Conservation (phyloP, 2,888 invertebrate species). For the Drosophila lutescens region DNA sequence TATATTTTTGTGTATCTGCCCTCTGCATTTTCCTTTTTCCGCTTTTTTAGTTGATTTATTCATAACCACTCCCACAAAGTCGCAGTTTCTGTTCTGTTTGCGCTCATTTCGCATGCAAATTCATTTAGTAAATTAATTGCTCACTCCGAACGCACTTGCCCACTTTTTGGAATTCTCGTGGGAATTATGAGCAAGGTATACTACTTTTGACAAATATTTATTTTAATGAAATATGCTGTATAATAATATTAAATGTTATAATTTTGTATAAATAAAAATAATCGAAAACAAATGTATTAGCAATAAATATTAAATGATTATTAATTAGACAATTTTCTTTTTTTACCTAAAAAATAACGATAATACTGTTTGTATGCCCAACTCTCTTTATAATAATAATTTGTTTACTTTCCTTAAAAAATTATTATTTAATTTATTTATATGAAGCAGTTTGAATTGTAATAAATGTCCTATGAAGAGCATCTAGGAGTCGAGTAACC, state of each 20-base stretch:
- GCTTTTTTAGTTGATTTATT: slow-evolving; percentile 11
- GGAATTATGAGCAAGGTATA: slow-evolving; percentile 12
- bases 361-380: not conserved
- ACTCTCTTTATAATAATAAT: no score
- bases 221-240: not conserved
- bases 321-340: no score
- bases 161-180: slow-evolving; percentile 40
- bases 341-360: no score
- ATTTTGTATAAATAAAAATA: no score
- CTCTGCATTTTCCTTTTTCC: slow-evolving; percentile 20
- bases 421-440: not conserved
- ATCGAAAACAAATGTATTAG: not conserved
- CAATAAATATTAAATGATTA: no score
- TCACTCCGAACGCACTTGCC: slow-evolving; percentile 63
- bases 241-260: no score
- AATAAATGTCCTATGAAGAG: not conserved
- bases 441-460: not conserved
- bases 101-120: slow-evolving; percentile 76
- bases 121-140: slow-evolving; percentile 79
- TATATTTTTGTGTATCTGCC: not conserved
- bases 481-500: not conserved
- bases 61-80: slow-evolving; percentile 28
- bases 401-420: no score
- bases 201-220: not conserved
- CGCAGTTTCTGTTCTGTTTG: slow-evolving; percentile 47